Conservation (phyloP, 2,797 vertebrate species). For the Megalops cyprinoides region DNA sequence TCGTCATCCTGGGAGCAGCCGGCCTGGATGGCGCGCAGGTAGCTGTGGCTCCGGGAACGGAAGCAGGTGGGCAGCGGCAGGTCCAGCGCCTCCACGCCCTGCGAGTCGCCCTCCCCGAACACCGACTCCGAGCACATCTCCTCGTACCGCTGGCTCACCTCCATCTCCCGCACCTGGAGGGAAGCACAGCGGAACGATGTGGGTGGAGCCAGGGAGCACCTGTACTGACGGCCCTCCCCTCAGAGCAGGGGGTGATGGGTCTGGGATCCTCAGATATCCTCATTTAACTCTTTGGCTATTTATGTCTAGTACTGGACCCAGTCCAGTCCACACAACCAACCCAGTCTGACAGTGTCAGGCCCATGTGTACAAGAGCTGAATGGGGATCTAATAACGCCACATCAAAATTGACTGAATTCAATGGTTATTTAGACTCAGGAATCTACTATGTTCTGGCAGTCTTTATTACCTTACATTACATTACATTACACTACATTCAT, state of each 20-base stretch:
- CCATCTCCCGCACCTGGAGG: conserved; percentile 82
- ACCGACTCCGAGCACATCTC: conserved; percentile 85
- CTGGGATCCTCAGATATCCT: neutral
- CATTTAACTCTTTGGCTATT: no score
- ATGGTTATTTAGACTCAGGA: neutral
- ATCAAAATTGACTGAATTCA: conserved; percentile 18
- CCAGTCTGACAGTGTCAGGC: neutral
- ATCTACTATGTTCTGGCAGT: no score
- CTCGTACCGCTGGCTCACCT: conserved; percentile 88
- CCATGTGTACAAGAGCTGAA: conserved; percentile 23
- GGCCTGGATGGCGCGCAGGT: conserved; percentile 97
- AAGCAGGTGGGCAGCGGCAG: conserved; percentile 93
- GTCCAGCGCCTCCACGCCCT: conserved; percentile 85
- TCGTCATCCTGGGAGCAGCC: conserved; percentile 98
- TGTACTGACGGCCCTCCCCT: neutral
- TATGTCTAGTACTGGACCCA: neutral
- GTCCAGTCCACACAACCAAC: neutral
- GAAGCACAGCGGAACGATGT: conserved; percentile 16
- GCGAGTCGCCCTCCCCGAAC: conserved; percentile 85
- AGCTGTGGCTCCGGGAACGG: conserved; percentile 98
- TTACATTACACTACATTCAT: no score
- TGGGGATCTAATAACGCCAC: conserved; percentile 19
- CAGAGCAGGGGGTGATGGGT: neutral
- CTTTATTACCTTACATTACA: no score
- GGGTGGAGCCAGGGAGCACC: neutral